These are phyloP conservation scores for Tetragonula carbonaria DNA, from an alignment of 2,888 invertebrate genomes.

Conservation along the genomic window DNA sequence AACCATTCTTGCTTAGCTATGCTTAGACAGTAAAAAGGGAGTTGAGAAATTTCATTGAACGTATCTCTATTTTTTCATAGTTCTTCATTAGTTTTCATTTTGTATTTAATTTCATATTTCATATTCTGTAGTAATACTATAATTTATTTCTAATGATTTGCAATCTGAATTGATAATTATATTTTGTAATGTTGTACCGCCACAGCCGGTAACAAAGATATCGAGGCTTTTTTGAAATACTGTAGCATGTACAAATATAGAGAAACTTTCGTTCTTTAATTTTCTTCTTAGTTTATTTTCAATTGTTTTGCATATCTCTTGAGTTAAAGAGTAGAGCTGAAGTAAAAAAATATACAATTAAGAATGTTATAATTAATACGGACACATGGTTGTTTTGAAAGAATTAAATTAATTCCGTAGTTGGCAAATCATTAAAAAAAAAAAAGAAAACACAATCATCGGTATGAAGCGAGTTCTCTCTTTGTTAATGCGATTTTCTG, in stretches of 20 bases:
- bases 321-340: neutral
- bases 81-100: neutral
- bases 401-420: conserved; percentile 6
- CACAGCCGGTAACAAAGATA: neutral
- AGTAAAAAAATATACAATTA: neutral
- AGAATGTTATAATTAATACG: conserved; percentile 9
- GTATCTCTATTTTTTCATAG: neutral
- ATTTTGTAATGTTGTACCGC: neutral
- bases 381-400: neutral
- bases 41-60: neutral
- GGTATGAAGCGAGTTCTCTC: conserved; percentile 32
- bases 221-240: conserved; percentile 6
- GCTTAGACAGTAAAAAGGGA: neutral
- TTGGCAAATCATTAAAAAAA: conserved; percentile 16
- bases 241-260: conserved; percentile 1
- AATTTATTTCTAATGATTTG: conserved; percentile 12
- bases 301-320: neutral
- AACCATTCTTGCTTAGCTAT: neutral
- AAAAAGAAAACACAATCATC: neutral
- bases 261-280: neutral
- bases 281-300: conserved; percentile 1
- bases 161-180: neutral
- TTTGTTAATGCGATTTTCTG: conserved; percentile 76
- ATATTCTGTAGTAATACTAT: neutral
- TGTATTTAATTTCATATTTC: conserved; percentile 1